These are phyloP conservation scores for Orthosia cruda DNA, from an alignment of 2,888 invertebrate genomes.

Conservation along the genomic window DNA sequence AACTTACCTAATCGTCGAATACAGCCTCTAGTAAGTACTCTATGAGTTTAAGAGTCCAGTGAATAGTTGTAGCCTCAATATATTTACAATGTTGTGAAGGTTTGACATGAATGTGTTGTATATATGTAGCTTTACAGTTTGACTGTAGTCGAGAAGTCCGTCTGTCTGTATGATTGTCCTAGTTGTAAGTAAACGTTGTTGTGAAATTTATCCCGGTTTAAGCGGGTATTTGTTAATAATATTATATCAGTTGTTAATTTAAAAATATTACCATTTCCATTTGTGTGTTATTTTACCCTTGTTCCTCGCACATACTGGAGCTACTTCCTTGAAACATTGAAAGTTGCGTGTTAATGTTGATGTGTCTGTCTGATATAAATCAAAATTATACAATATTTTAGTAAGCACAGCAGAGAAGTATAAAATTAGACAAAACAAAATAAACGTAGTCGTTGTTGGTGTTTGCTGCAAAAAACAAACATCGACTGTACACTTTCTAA, in stretches of 20 bases:
- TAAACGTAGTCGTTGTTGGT: conserved; percentile 34
- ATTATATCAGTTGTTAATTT: conserved; percentile 70
- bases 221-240: conserved; percentile 74
- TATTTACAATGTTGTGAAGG: conserved; percentile 43
- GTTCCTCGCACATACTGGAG: not conserved
- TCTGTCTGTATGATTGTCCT: conserved; percentile 54
- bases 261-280: conserved; percentile 56
- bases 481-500: conserved; percentile 67
- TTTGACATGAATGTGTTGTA: conserved; percentile 52
- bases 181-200: conserved; percentile 71
- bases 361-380: conserved; percentile 29
- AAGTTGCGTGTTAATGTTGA: conserved; percentile 26
- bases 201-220: conserved; percentile 71
- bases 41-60: conserved; percentile 25
- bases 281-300: conserved; percentile 48
- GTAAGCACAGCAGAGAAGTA: conserved; percentile 28
- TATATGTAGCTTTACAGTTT: conserved; percentile 63
- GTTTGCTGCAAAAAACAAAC: conserved; percentile 59
- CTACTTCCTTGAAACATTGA: not conserved
- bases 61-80: conserved; percentile 48
- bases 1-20: conserved; percentile 15
- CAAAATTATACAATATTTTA: conserved; percentile 30
- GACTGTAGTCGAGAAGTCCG: conserved; percentile 49
- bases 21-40: conserved; percentile 10
- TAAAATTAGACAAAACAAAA: conserved; percentile 52